Percentiles rank a stretch among this genome's conserved stretches.
Evolutionary conservation across 2,113 vertebrate genomes (phyloP).

Genomic region (Castor canadensis): DNA sequence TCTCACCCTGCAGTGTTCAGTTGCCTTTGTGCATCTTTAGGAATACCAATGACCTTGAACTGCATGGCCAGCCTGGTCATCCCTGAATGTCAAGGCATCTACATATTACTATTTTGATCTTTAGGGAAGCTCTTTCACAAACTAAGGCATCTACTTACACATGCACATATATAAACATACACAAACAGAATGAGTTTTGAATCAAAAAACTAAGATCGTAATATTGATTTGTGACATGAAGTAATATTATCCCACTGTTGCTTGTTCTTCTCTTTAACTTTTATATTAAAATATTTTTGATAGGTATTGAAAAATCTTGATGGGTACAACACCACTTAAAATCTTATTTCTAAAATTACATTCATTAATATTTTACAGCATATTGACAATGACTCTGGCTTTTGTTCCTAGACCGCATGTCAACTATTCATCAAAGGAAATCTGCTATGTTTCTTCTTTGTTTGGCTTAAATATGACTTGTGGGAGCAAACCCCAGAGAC

Average conservation of each 20-base stretch:
- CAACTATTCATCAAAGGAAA: not conserved
- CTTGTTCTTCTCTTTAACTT: constrained; percentile 28
- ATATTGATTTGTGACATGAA: constrained; percentile 59
- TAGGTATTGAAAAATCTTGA: constrained; percentile 53
- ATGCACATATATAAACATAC: not conserved
- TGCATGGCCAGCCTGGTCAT: not conserved
- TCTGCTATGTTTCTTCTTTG: not conserved
- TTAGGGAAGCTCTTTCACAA: not conserved
- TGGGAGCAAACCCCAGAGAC: not conserved
- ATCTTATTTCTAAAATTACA: constrained; percentile 60
- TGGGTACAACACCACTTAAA: constrained; percentile 25
- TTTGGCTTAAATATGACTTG: not conserved
- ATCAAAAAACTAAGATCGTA: constrained; percentile 50
- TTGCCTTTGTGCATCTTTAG: not conserved
- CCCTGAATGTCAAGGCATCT: not conserved
- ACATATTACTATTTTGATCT: not conserved
- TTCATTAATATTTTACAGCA: not conserved
- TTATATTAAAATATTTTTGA: not conserved
- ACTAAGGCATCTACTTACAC: not conserved
- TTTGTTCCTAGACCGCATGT: not conserved
- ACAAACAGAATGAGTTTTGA: not conserved
- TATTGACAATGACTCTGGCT: not conserved
- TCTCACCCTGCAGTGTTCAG: not conserved
- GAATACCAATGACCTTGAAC: not conserved
- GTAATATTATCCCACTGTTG: not conserved